These are phyloP conservation scores for Hyppa rectilinea DNA, from an alignment of 2,888 invertebrate genomes.

Conservation along the genomic window DNA sequence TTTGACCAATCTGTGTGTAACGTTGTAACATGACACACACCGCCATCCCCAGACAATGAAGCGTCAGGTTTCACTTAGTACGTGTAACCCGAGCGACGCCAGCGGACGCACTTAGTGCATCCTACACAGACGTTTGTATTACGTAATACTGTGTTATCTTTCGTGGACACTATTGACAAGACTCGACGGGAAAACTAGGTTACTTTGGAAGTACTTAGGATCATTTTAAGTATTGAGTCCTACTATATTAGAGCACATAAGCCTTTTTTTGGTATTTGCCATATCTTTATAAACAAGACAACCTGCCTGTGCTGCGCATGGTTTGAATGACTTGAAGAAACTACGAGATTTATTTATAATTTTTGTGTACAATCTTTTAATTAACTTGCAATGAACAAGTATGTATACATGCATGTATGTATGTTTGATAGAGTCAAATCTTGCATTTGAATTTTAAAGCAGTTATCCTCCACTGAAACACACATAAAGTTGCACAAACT, in stretches of 20 bases:
- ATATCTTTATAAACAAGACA: not conserved
- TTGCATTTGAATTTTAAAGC: too few relatives aligned
- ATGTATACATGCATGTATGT: too few relatives aligned
- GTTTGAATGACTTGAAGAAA: too few relatives aligned
- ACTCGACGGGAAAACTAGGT: not conserved
- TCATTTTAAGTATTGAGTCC: not conserved
- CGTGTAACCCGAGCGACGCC: slow-evolving; percentile 22
- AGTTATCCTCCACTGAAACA: too few relatives aligned
- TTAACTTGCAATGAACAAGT: too few relatives aligned
- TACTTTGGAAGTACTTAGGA: too few relatives aligned
- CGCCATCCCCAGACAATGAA: slow-evolving; percentile 8
- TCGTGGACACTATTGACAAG: not conserved
- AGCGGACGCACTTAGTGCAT: slow-evolving; percentile 37
- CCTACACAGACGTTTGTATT: not conserved
- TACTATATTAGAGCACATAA: not conserved
- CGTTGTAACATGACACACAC: slow-evolving; percentile 1
- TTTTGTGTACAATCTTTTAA: too few relatives aligned
- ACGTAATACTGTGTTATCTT: not conserved
- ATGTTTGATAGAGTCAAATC: too few relatives aligned
- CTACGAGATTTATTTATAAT: not conserved
- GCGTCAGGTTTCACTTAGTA: slow-evolving; percentile 23
- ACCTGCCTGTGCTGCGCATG: not conserved
- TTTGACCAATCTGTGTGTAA: slow-evolving; percentile 8
- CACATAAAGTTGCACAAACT: too few relatives aligned
- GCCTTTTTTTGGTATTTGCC: not conserved